phyloP scores from a whole-genome alignment of 2,888 invertebrate species.

The Neuroscelio doddi region DNA sequence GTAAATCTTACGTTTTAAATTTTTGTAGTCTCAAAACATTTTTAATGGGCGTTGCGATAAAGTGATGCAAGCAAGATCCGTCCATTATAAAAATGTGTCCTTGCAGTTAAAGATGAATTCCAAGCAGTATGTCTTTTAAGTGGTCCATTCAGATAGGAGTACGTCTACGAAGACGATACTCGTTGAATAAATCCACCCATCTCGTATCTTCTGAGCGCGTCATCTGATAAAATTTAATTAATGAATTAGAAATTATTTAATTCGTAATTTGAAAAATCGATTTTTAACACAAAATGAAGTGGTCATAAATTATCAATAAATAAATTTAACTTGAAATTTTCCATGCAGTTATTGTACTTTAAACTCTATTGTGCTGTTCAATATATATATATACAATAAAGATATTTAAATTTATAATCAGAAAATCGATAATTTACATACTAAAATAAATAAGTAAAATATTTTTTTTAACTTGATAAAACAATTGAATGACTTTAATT shows the following conservation, averaged over 20 bases:
- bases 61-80: conserved; percentile 61
- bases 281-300: no score
- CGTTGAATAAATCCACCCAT: conserved; percentile 11
- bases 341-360: no score
- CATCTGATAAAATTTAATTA: not conserved
- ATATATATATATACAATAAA: no score
- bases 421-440: no score
- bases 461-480: no score
- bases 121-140: not conserved
- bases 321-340: no score
- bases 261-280: not conserved
- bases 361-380: no score
- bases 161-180: not conserved
- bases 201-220: not conserved
- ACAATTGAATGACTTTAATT: no score
- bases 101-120: not conserved
- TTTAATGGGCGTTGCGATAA: conserved; percentile 63
- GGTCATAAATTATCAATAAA: no score
- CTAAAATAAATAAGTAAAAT: no score
- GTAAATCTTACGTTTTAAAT: conserved; percentile 65
- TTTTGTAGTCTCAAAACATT: conserved; percentile 64
- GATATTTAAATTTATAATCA: no score
- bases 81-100: conserved; percentile 57
- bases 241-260: not conserved
- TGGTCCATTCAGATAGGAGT: conserved; percentile 4